Conservation (phyloP, 2,888 invertebrate species). For the Isotomurus palustris region DNA sequence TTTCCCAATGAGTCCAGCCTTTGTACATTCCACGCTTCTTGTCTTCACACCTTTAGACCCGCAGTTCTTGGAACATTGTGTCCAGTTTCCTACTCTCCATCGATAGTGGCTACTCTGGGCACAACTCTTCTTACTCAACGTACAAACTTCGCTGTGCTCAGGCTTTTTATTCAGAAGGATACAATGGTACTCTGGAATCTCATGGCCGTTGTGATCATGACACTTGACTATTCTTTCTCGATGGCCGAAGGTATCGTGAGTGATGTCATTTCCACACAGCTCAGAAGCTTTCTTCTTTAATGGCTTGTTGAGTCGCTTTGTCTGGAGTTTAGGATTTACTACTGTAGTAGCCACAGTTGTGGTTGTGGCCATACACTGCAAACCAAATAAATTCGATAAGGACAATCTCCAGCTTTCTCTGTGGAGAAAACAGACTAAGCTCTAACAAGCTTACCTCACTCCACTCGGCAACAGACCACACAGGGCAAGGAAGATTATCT, state of each 20-base stretch:
- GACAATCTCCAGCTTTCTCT: too few relatives aligned
- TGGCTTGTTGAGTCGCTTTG: background rate
- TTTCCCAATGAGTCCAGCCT: constrained; percentile 1
- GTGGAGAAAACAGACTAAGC: too few relatives aligned
- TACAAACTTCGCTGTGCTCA: constrained; percentile 11
- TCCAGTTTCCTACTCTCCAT: constrained; percentile 25
- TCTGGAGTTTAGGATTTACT: background rate
- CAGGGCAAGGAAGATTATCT: constrained; percentile 48
- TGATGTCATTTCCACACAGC: constrained; percentile 1
- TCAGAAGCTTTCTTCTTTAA: background rate
- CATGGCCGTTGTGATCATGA: constrained; percentile 7
- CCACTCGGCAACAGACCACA: constrained; percentile 46
- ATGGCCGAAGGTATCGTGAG: constrained; percentile 1
- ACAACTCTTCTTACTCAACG: background rate
- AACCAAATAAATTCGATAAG: background rate
- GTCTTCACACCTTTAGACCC: constrained; percentile 18
- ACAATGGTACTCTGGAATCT: constrained; percentile 9
- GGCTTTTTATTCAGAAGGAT: constrained; percentile 8
- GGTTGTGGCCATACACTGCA: constrained; percentile 8
- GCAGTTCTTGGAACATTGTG: constrained; percentile 15
- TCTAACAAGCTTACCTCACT: constrained; percentile 6
- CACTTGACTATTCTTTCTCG: constrained; percentile 9
- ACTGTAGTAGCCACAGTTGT: constrained; percentile 1
- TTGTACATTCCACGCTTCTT: constrained; percentile 22
- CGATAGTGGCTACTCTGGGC: background rate